Evolutionary conservation across 2,113 vertebrate genomes (phyloP).

Genomic region (Pagrus major): DNA sequence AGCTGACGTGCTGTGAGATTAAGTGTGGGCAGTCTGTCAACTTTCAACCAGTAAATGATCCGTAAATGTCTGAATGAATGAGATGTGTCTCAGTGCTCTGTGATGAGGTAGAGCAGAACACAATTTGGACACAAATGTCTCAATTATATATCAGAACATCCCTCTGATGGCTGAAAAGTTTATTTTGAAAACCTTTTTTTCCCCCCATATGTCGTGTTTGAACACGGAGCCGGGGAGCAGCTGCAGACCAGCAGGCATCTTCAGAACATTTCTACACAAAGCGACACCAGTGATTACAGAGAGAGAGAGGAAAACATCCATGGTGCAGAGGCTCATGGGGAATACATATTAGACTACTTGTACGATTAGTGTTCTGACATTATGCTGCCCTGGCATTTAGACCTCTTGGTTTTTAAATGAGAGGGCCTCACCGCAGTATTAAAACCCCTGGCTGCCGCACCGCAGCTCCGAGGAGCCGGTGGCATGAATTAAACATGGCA

Average conservation of each 20-base stretch:
- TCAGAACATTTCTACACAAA: slow-evolving; percentile 10
- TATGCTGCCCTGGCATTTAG: slow-evolving; percentile 52
- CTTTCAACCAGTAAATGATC: too few relatives aligned
- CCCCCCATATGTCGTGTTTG: neutral
- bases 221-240: neutral
- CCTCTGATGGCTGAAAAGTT: neutral
- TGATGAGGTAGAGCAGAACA: neutral
- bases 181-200: neutral
- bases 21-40: too few relatives aligned
- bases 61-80: neutral
- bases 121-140: neutral
- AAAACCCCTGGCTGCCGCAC: slow-evolving; percentile 5
- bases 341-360: slow-evolving; percentile 50
- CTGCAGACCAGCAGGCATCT: slow-evolving; percentile 27
- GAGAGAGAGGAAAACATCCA: neutral
- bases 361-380: slow-evolving; percentile 57
- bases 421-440: slow-evolving; percentile 15
- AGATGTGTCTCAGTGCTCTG: neutral
- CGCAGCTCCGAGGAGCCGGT: neutral
- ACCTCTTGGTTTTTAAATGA: slow-evolving; percentile 58
- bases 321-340: slow-evolving; percentile 1
- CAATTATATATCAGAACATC: neutral
- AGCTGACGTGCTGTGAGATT: too few relatives aligned
- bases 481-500: slow-evolving; percentile 60
- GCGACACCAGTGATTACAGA: slow-evolving; percentile 38